phyloP scores from a whole-genome alignment of 2,797 vertebrate genomes.

The Benthosema pterotum region DNA sequence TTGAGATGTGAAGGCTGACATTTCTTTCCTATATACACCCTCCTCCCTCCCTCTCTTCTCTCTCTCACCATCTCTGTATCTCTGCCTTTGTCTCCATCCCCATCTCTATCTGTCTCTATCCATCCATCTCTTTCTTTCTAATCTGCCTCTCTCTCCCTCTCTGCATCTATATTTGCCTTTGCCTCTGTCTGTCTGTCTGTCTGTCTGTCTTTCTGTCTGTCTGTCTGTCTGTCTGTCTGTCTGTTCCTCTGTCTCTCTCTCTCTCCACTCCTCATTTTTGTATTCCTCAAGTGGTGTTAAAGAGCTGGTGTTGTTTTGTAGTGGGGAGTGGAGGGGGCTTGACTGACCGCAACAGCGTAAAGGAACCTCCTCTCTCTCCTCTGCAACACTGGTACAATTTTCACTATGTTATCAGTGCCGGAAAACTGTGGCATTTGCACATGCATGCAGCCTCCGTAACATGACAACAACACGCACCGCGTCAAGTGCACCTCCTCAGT shows the following conservation, averaged over 20 bases:
- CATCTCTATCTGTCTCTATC: background rate
- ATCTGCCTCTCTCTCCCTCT: background rate
- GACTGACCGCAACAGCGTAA: conserved; percentile 48
- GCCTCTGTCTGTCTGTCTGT: background rate
- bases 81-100: background rate
- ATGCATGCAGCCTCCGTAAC: no score
- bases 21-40: conserved; percentile 28
- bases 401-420: conserved; percentile 8
- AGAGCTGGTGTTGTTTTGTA: conserved; percentile 41
- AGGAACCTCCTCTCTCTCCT: conserved; percentile 52
- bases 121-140: background rate
- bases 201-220: background rate
- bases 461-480: no score
- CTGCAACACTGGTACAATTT: conserved; percentile 56
- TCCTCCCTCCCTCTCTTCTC: background rate
- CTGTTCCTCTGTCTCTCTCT: background rate
- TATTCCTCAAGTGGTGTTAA: conserved; percentile 47
- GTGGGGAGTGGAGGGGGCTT: conserved; percentile 24
- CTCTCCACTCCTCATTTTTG: conserved; percentile 19
- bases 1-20: conserved; percentile 67
- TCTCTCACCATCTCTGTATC: background rate
- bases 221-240: background rate
- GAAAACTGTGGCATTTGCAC: no score
- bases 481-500: no score
- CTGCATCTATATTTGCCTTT: background rate